These are phyloP conservation scores for Hyalella azteca DNA, from an alignment of 2,888 invertebrate genomes.

Conservation along the genomic window DNA sequence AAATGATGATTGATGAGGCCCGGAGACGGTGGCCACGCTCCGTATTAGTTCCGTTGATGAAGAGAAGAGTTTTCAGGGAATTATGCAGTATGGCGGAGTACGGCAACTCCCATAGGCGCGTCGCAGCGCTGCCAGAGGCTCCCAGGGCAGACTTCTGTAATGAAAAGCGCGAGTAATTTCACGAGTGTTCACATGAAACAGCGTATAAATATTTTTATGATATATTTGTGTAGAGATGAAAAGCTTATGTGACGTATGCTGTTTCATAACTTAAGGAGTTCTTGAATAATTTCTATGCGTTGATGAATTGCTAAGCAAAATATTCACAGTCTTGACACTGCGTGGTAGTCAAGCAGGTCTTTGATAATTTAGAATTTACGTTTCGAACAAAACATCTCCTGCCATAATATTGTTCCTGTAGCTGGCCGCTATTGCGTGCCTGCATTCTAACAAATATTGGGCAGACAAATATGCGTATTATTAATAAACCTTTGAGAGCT, in stretches of 20 bases:
- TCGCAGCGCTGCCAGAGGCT: not conserved
- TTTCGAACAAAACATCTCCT: not conserved
- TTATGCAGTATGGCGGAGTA: not conserved
- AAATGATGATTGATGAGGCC: conserved; percentile 36
- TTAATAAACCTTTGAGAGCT: not conserved
- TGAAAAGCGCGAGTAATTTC: not conserved
- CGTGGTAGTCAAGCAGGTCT: not conserved
- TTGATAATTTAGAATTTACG: not conserved
- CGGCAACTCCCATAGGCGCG: conserved; percentile 20
- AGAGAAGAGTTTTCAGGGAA: not conserved
- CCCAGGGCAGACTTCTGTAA: not conserved
- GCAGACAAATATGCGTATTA: not conserved
- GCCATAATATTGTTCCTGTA: not conserved
- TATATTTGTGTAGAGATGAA: not conserved
- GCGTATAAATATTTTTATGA: not conserved
- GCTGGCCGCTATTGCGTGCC: not conserved
- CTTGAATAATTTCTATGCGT: not conserved
- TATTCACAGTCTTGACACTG: not conserved
- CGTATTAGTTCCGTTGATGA: conserved; percentile 21
- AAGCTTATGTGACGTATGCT: too few relatives aligned
- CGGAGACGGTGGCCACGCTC: conserved; percentile 7
- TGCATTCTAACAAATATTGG: not conserved
- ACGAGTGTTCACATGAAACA: not conserved
- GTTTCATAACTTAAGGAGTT: not conserved
- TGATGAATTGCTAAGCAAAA: not conserved